Evolutionary conservation across 53 echinoderm and acorn worm genomes (phyloP).

Genomic region (Luidia sarsii): DNA sequence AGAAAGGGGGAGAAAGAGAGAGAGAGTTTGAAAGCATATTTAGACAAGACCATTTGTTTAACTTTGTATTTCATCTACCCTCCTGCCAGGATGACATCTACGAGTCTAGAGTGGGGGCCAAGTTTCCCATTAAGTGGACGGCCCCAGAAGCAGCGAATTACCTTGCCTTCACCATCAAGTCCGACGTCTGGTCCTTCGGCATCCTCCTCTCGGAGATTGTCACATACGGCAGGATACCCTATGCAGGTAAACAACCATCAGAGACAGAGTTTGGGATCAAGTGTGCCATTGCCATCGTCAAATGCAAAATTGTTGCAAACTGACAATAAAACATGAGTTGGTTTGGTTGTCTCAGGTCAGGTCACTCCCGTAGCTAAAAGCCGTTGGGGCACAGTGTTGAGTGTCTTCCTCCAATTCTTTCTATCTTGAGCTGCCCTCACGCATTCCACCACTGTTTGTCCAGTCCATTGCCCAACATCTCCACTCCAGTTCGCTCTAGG

Average conservation of each 20-base stretch:
- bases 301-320: too few species aligned
- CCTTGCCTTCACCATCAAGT: constrained; percentile 94
- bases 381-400: too few species aligned
- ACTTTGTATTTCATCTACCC: neutral
- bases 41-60: neutral
- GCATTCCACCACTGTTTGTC: too few species aligned
- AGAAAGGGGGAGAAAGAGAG: neutral
- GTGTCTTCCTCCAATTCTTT: too few species aligned
- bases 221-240: constrained; percentile 97
- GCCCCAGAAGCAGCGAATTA: constrained; percentile 99
- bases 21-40: neutral
- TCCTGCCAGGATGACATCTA: constrained; percentile 94
- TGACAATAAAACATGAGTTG: too few species aligned
- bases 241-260: constrained; percentile 73
- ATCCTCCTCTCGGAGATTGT: constrained; percentile 94
- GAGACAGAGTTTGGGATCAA: too few species aligned
- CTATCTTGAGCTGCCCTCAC: too few species aligned
- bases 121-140: constrained; percentile 99
- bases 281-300: too few species aligned
- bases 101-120: constrained; percentile 91
- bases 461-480: too few species aligned
- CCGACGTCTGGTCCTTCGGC: constrained; percentile 99
- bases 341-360: too few species aligned
- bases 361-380: too few species aligned
- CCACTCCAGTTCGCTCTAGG: too few species aligned